Evolutionary conservation across 2,888 invertebrate genomes (phyloP).

Genomic region (Acanthosepion lycidas): DNA sequence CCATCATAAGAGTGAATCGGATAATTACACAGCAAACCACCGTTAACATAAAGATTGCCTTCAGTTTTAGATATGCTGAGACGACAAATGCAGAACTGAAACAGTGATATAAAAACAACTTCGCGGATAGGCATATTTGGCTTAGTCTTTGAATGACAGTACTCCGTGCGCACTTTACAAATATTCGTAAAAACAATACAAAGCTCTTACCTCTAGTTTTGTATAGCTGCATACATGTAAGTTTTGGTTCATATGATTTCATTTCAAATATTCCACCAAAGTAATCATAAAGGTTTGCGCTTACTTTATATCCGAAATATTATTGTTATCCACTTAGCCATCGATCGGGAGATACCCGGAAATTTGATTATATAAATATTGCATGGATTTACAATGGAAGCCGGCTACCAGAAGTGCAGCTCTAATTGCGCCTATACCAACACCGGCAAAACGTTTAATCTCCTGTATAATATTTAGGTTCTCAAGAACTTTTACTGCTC

Average conservation of each 20-base stretch:
- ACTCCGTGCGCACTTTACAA: constrained; percentile 68
- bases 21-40: constrained; percentile 68
- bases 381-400: background rate
- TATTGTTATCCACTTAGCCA: background rate
- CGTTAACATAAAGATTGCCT: constrained; percentile 65
- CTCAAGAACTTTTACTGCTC: background rate
- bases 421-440: background rate
- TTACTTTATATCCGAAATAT: constrained; percentile 59
- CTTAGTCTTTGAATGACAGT: constrained; percentile 68
- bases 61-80: background rate
- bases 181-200: constrained; percentile 70
- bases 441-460: constrained; percentile 14
- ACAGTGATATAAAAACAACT: constrained; percentile 59
- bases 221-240: too few relatives aligned
- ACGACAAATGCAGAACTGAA: background rate
- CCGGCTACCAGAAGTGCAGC: background rate
- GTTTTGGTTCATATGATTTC: too few relatives aligned
- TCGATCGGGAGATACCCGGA: background rate
- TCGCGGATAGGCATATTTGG: constrained; percentile 56
- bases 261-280: too few relatives aligned
- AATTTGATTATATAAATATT: background rate
- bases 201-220: too few relatives aligned
- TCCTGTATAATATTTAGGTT: background rate
- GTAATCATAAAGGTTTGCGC: too few relatives aligned
- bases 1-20: constrained; percentile 70